Conservation (phyloP, 53 echinoderm and acorn worm species). For the Zoroaster sp. region DNA sequence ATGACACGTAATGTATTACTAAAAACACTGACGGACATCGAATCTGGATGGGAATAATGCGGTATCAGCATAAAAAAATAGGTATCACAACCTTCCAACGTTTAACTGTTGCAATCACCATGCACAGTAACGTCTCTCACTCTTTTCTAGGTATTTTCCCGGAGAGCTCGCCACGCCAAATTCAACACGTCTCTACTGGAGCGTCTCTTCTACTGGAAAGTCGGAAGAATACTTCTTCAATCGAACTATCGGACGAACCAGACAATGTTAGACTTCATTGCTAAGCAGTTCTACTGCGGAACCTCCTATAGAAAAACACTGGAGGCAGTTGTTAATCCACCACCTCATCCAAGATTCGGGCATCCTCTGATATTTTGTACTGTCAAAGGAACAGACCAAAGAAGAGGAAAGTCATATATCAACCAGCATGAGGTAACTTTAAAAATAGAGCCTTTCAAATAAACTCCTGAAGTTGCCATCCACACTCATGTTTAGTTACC, state of each 20-base stretch:
- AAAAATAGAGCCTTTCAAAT: too few relatives aligned
- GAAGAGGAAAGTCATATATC: slow-evolving; percentile 78
- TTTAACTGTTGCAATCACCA: neutral
- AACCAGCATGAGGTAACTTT: slow-evolving; percentile 42
- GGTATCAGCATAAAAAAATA: neutral
- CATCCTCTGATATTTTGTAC: slow-evolving; percentile 79
- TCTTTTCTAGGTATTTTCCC: slow-evolving; percentile 73
- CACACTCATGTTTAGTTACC: too few relatives aligned
- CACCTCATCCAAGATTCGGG: neutral
- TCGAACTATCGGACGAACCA: slow-evolving; percentile 79
- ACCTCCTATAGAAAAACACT: neutral
- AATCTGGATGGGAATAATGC: too few relatives aligned
- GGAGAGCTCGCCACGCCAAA: slow-evolving; percentile 55
- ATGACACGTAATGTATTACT: too few relatives aligned
- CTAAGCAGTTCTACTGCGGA: slow-evolving; percentile 15
- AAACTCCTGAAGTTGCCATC: too few relatives aligned
- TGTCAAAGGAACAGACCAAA: slow-evolving; percentile 77
- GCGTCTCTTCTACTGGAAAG: slow-evolving; percentile 64
- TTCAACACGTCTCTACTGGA: slow-evolving; percentile 79
- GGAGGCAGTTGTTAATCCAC: neutral
- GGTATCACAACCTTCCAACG: neutral
- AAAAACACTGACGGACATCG: too few relatives aligned
- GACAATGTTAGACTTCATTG: slow-evolving; percentile 76
- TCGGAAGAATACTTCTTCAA: slow-evolving; percentile 57
- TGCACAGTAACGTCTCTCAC: neutral